Percentiles rank a stretch among this genome's conserved stretches.
Evolutionary conservation across 2,113 vertebrate species (phyloP).

Genomic region (Emydura subglobosa): DNA sequence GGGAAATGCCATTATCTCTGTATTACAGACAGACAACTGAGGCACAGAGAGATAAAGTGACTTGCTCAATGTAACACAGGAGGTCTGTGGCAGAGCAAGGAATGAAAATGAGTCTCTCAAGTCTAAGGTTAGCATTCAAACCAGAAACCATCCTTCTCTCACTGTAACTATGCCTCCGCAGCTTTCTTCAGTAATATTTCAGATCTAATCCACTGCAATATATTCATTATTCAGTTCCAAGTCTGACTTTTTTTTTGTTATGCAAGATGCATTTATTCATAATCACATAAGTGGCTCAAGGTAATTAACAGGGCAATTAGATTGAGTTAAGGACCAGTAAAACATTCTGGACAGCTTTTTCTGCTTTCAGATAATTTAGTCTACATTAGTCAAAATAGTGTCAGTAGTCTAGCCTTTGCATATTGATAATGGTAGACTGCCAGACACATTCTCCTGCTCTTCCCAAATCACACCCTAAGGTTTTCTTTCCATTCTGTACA

Average conservation of each 20-base stretch:
- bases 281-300: neutral
- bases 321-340: neutral
- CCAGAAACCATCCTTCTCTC: neutral
- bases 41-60: neutral
- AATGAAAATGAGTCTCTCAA: neutral
- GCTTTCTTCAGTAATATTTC: neutral
- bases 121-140: neutral
- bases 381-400: neutral
- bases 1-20: neutral
- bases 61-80: neutral
- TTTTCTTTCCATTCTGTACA: neutral
- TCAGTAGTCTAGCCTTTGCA: rapidly evolving
- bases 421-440: neutral
- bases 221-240: neutral
- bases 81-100: neutral
- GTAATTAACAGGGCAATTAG: neutral
- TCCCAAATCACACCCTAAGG: neutral
- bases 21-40: neutral
- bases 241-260: neutral
- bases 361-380: neutral
- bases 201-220: neutral
- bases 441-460: neutral
- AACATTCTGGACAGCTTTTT: neutral
- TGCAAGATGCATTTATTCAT: neutral
- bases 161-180: neutral